phyloP scores from a whole-genome alignment of 37 sponge, comb jelly and placozoan genomes.

The Chondrosia reniformis region DNA sequence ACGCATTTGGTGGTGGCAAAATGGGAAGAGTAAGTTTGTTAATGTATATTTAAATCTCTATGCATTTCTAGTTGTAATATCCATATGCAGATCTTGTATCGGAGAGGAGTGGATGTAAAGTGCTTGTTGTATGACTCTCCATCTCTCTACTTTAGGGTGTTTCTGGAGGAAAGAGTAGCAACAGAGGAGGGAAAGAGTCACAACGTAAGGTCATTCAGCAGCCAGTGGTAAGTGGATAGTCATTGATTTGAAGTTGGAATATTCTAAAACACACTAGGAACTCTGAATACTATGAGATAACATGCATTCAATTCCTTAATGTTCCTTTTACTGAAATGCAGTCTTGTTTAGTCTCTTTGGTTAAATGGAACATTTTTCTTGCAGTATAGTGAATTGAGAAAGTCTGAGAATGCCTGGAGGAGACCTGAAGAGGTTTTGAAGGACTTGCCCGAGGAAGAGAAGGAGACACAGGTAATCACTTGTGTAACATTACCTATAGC shows the following conservation, averaged over 20 bases:
- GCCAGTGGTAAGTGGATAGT: too few species aligned
- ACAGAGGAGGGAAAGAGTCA: neutral
- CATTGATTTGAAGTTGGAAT: too few species aligned
- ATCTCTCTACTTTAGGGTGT: neutral
- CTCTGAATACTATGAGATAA: too few species aligned
- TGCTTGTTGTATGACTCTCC: neutral
- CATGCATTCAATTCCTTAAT: neutral
- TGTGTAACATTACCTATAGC: neutral
- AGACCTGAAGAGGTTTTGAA: neutral
- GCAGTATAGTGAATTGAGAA: conserved; percentile 51
- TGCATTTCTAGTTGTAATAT: neutral
- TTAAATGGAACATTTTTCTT: neutral
- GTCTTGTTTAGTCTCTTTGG: neutral
- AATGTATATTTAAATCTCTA: neutral
- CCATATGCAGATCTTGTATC: neutral
- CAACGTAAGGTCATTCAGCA: too few species aligned
- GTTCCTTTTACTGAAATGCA: neutral
- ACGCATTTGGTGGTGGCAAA: neutral
- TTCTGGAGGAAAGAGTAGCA: neutral
- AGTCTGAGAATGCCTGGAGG: conserved; percentile 63
- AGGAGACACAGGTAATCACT: conserved; percentile 35
- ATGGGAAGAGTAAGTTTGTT: neutral
- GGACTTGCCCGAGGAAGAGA: conserved; percentile 36
- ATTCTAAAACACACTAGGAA: too few species aligned
- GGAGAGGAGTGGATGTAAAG: neutral